Base-by-base conservation (phyloP, 1,140 invertebrate species). In the Cydia strobilella region DNA sequence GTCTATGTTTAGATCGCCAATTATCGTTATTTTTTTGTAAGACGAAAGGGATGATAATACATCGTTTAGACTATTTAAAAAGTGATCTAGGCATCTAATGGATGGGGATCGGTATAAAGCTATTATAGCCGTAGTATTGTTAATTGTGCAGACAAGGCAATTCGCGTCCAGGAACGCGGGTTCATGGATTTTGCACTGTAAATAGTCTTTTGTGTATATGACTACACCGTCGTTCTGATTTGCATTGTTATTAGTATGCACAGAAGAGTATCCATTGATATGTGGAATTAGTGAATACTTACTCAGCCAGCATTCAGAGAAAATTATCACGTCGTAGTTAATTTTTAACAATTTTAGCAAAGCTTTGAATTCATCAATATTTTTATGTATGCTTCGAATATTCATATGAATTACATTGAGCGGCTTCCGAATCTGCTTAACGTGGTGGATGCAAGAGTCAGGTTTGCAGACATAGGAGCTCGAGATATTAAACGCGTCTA, bases 181-280 rank as follows among this genome's bases (percentile, higher is more conserved):
- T 66, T 75, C 69, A 31, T 51, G 10, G 13, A 77, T 35, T 51
- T 20, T 65, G 15, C 13, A 35, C 20, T 42, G 39, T 4, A 74
- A 20, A 13, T 62, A 65, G n/a, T 39, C 6, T 62, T 73, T 74
- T 18, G 35, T 59, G 13, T 74, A 76, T 54, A 74, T 51, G n/a
- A 74, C 65, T 0, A 74, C 72, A 66, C 76, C 76, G 6, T 77
- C 76, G 23, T 77, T 77, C 54, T 77, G 76, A 20, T 77, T 73
- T 13, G 13, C 3, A 45, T 15, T 25, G 51, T 66, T 77, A 12
- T 23, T 31, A 31, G 66, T 39, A 9, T 18, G 35, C 27, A 72
- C 54, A 20, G 27, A 39, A 39, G 39, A 31, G 18, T 72, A 77
- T 31, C 65, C 51, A 4, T 73, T 35, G 10, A 77, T 23, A 1